Evolutionary conservation across 2,888 invertebrate species (phyloP).

Genomic region (Apodemia zela): DNA sequence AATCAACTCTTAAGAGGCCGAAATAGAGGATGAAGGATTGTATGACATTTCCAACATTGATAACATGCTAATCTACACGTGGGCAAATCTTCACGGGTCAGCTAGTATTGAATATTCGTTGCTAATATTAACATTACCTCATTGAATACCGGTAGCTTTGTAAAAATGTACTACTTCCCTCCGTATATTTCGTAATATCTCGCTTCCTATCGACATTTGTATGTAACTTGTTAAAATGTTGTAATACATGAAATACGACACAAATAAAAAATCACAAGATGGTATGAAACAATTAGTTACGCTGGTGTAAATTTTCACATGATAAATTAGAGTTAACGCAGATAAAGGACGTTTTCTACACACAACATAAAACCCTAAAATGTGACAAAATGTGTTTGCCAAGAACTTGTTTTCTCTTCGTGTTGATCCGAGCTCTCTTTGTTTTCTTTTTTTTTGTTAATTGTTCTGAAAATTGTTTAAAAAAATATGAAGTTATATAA

Average conservation of each 20-base stretch:
- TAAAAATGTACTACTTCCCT: not conserved
- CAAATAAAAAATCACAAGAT: not conserved
- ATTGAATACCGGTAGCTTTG: constrained; percentile 2
- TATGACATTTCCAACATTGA: too few relatives aligned
- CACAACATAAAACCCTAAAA: not conserved
- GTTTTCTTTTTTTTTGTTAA: too few relatives aligned
- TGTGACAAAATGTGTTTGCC: too few relatives aligned
- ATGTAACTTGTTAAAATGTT: not conserved
- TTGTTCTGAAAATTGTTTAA: too few relatives aligned
- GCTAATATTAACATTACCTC: not conserved
- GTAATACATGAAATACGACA: not conserved
- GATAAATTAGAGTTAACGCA: not conserved
- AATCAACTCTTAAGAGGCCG: too few relatives aligned
- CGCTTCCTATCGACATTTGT: not conserved
- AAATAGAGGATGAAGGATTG: too few relatives aligned
- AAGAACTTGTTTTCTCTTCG: too few relatives aligned
- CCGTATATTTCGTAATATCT: not conserved
- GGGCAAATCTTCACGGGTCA: too few relatives aligned
- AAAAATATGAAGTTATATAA: too few relatives aligned
- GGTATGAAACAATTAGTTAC: not conserved
- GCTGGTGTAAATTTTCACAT: not conserved
- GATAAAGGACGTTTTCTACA: not conserved
- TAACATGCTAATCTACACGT: too few relatives aligned
- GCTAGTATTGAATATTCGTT: too few relatives aligned
- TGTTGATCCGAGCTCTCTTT: too few relatives aligned